Base-by-base conservation (phyloP, 2,888 invertebrate species). In the Dascillus cervinus region DNA sequence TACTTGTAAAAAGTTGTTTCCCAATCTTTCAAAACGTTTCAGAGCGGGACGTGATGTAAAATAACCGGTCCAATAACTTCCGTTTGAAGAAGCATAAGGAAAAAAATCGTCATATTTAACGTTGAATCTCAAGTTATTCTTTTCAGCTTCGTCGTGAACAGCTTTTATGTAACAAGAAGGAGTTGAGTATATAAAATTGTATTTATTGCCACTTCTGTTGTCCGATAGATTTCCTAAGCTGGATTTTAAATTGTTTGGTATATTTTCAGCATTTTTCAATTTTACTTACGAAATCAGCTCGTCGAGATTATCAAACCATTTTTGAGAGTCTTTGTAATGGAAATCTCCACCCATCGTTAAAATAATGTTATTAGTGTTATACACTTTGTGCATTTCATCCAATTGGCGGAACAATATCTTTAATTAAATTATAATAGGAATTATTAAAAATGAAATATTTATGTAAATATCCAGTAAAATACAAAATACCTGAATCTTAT, bases 331-430 rank as follows among this genome's bases (percentile, higher is more conserved):
- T 60, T 85, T 82, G 58, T 87, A 94, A 49, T 84, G 77, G 59
- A 95, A 95, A 64, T 95, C 94, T 46, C 86, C 83, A 0, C 94
- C 94, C 91, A 92, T 92, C 0, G 92, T 86, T 28, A 92, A 68
- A 46, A 91, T 72, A n/a, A 91, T 67, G 56, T 92, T 82, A 41
- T 79, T 77, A 0, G 85, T 81, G 36, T 53, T 53, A 58, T 81
- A 82, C 0, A 52, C 56, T 17, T 52, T 44, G 0, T 74, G 63
- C 62, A 79, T 74, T 25, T 68, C 67, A 17, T 60, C 50, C 12
- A 72, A 64, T 49, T 74, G 73, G 1, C 61, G 55, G 39, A 81
- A 49, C 53, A 83, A 81, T 11, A 60, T 51, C 25, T 67, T 57
- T 10, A 81, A 73, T 79, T 80, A 62, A 26, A 48, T 43, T 37